Evolutionary conservation across 2,113 vertebrate genomes (phyloP).

Genomic region (Oreochromis spilurus): DNA sequence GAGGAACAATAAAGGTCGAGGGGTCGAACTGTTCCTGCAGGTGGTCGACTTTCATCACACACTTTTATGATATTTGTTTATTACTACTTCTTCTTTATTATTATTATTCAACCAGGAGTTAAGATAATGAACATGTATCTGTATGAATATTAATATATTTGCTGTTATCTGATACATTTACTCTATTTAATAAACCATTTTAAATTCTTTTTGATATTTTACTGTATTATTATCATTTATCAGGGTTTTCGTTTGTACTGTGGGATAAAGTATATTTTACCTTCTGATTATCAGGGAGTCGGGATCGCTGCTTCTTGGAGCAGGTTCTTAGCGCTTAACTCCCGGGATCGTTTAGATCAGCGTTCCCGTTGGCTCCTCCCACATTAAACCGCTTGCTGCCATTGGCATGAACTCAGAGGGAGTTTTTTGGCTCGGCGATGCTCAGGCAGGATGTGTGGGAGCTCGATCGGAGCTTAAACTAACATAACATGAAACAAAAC

Average conservation of each 20-base stretch:
- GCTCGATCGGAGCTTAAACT: neutral
- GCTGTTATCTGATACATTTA: neutral
- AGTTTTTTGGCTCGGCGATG: rapidly evolving
- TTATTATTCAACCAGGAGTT: neutral
- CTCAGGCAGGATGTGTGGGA: neutral
- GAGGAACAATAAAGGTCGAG: neutral
- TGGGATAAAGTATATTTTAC: neutral
- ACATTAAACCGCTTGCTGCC: neutral
- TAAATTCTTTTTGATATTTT: neutral
- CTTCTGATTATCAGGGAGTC: neutral
- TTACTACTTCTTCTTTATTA: neutral
- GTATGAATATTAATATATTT: neutral
- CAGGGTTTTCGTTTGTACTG: neutral
- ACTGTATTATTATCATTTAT: neutral
- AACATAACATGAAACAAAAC: neutral
- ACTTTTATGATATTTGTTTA: neutral
- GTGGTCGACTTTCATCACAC: neutral
- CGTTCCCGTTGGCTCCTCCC: rapidly evolving
- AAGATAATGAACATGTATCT: rapidly evolving
- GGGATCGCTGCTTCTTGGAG: neutral
- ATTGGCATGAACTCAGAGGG: neutral
- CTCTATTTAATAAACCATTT: neutral
- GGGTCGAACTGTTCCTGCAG: neutral
- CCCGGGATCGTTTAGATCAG: neutral
- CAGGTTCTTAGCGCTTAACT: neutral